These are phyloP conservation scores for Nephrotoma guestfalica DNA, from an alignment of 2,888 invertebrate species.

Conservation along the genomic window DNA sequence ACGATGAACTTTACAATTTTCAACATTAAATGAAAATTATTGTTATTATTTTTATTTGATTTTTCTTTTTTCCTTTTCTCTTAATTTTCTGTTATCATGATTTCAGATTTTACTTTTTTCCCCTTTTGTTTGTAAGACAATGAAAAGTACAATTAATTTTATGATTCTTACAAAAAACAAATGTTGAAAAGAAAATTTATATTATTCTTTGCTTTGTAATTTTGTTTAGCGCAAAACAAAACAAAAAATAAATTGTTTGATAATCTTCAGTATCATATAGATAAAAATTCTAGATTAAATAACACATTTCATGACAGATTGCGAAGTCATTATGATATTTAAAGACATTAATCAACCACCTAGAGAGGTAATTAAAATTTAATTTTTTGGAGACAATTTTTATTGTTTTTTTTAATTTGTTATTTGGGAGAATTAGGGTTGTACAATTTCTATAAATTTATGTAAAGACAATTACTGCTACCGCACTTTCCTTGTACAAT, in stretches of 20 bases:
- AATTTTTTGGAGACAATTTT: no score
- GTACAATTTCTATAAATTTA: no score
- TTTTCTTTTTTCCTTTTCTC: neutral
- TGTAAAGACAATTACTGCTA: no score
- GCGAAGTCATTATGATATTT: neutral
- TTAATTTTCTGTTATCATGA: neutral
- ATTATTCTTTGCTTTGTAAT: neutral
- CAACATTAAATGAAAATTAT: neutral
- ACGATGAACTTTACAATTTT: neutral
- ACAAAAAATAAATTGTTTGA: neutral
- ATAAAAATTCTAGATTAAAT: neutral
- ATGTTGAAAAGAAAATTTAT: neutral
- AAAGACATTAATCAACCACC: neutral
- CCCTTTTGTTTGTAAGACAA: slow-evolving; percentile 1
- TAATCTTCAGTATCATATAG: neutral
- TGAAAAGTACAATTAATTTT: neutral
- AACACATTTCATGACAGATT: neutral
- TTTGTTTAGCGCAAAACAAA: neutral
- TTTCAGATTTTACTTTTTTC: neutral
- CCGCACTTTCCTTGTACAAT: no score
- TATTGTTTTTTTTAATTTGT: no score
- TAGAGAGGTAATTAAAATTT: neutral
- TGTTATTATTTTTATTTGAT: neutral
- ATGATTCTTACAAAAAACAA: neutral
- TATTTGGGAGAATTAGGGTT: no score